These are phyloP conservation scores for Acronicta psi DNA, from an alignment of 2,888 invertebrate genomes.

Conservation along the genomic window DNA sequence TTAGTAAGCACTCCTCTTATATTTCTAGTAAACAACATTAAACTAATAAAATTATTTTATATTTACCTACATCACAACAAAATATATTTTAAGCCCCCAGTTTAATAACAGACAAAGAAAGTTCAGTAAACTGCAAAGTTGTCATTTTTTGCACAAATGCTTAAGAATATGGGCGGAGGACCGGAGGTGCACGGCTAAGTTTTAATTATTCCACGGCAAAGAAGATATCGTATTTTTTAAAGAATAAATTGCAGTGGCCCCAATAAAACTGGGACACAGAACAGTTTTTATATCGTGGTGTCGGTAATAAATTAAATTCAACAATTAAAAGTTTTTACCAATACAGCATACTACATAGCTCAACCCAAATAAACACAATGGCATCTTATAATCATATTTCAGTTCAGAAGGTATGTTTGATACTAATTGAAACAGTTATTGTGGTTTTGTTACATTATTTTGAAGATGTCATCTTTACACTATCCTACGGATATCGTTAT, in stretches of 20 bases:
- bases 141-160: slow-evolving; percentile 22
- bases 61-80: slow-evolving; percentile 3
- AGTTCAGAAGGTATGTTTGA: too few relatives aligned
- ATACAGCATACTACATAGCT: too few relatives aligned
- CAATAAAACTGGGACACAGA: slow-evolving; percentile 7
- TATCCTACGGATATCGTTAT: too few relatives aligned
- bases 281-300: neutral
- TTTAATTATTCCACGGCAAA: slow-evolving; percentile 43
- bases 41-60: too few relatives aligned
- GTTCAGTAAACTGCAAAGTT: slow-evolving; percentile 24
- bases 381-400: too few relatives aligned
- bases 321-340: too few relatives aligned
- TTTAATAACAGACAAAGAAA: slow-evolving; percentile 30
- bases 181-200: slow-evolving; percentile 24
- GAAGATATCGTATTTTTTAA: slow-evolving; percentile 24
- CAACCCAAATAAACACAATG: too few relatives aligned
- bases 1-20: too few relatives aligned
- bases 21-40: too few relatives aligned
- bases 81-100: slow-evolving; percentile 4
- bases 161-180: slow-evolving; percentile 26
- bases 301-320: neutral
- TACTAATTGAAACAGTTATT: too few relatives aligned
- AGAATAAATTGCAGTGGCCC: slow-evolving; percentile 12
- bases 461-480: too few relatives aligned
- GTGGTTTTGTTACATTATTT: too few relatives aligned